phyloP scores from a whole-genome alignment of 2,888 invertebrate species.

The Thalpophila matura region DNA sequence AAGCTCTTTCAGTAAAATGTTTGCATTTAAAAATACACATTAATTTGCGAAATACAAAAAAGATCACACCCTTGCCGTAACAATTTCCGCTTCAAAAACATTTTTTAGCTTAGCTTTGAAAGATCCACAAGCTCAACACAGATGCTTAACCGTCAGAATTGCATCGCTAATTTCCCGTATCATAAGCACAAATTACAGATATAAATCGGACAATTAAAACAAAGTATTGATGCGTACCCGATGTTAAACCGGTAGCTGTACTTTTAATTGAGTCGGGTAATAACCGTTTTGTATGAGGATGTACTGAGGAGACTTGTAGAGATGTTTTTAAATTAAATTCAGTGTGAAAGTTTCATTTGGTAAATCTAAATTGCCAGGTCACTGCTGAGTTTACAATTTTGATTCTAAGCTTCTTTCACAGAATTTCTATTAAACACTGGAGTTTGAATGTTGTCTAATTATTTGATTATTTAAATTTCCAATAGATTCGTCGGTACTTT shows the following conservation, averaged over 20 bases:
- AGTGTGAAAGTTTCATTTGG: too few relatives aligned
- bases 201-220: conserved; percentile 64
- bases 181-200: conserved; percentile 53
- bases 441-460: too few relatives aligned
- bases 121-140: neutral
- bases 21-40: too few relatives aligned
- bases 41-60: too few relatives aligned
- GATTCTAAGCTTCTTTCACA: too few relatives aligned
- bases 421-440: too few relatives aligned
- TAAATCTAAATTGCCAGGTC: neutral
- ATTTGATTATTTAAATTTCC: too few relatives aligned
- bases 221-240: conserved; percentile 56
- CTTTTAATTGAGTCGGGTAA: conserved; percentile 46
- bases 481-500: too few relatives aligned
- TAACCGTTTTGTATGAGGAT: conserved; percentile 20
- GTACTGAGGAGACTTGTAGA: neutral
- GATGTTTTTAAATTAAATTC: neutral
- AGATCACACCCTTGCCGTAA: neutral
- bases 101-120: neutral
- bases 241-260: conserved; percentile 45
- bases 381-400: neutral
- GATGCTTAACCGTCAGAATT: conserved; percentile 11
- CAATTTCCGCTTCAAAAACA: conserved; percentile 1
- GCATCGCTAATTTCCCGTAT: conserved; percentile 57
- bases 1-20: too few relatives aligned